phyloP scores from a whole-genome alignment of 2,113 vertebrate genomes.

The Anser brachyrhynchus region DNA sequence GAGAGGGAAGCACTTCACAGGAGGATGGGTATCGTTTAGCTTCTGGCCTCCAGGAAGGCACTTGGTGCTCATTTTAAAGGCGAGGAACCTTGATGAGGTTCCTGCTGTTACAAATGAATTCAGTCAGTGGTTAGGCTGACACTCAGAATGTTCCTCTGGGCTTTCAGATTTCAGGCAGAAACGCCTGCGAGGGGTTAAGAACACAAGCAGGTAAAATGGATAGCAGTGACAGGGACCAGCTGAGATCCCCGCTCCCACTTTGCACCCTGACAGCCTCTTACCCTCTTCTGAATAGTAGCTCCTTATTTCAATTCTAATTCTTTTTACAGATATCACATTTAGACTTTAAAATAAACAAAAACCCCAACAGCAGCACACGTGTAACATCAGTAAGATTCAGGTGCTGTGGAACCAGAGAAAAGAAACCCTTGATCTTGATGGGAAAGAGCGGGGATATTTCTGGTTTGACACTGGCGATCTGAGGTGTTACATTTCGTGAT shows the following conservation, averaged over 20 bases:
- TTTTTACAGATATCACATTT: neutral
- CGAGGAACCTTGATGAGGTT: neutral
- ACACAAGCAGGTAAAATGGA: accelerated
- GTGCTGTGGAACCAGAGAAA: neutral
- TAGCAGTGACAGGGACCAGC: neutral
- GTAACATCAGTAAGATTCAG: neutral
- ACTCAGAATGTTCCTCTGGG: neutral
- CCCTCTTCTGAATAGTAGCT: neutral
- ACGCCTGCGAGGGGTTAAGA: neutral
- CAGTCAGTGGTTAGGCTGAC: neutral
- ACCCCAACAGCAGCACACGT: no score
- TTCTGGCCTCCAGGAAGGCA: neutral
- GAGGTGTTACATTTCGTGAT: neutral
- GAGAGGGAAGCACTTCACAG: neutral
- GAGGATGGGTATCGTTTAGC: neutral
- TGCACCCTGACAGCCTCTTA: neutral
- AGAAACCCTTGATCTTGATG: neutral
- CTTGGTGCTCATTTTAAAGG: neutral
- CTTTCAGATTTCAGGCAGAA: neutral
- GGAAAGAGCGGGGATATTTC: neutral
- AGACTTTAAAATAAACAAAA: neutral
- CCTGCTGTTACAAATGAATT: neutral
- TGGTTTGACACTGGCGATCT: neutral
- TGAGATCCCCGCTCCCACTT: neutral
- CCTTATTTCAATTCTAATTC: neutral